phyloP scores from a whole-genome alignment of 2,888 invertebrate genomes.

The Germaria angustata region DNA sequence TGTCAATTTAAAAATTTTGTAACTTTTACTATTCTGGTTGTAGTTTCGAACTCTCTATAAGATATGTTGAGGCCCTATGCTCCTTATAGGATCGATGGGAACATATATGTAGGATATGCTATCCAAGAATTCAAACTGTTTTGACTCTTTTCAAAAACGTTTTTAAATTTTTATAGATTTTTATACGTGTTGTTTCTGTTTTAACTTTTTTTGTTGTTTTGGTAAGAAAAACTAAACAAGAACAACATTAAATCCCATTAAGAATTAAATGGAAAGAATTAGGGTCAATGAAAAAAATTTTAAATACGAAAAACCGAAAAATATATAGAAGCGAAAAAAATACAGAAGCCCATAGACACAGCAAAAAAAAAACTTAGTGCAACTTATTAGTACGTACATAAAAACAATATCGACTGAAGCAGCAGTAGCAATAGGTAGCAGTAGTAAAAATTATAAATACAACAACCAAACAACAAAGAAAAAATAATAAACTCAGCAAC shows the following conservation, averaged over 20 bases:
- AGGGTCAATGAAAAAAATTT: slow-evolving; percentile 63
- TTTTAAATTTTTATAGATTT: slow-evolving; percentile 28
- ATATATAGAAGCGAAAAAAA: background rate
- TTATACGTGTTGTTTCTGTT: slow-evolving; percentile 10
- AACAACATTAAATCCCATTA: slow-evolving; percentile 63
- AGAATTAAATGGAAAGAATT: slow-evolving; percentile 64
- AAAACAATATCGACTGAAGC: background rate
- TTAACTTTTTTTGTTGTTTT: slow-evolving; percentile 1
- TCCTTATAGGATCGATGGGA: too few species aligned
- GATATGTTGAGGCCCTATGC: too few species aligned
- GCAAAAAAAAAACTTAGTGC: background rate
- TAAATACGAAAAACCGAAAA: slow-evolving; percentile 22
- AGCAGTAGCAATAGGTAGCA: slow-evolving; percentile 1
- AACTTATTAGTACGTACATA: background rate
- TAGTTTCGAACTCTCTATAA: too few species aligned
- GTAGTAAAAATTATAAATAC: slow-evolving; percentile 19
- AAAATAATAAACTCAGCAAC: slow-evolving; percentile 35
- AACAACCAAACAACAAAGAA: background rate
- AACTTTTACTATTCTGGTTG: slow-evolving; percentile 17
- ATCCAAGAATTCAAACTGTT: slow-evolving; percentile 51
- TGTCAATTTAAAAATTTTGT: background rate
- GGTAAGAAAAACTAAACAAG: slow-evolving; percentile 16
- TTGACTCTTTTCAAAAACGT: background rate
- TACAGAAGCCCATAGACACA: slow-evolving; percentile 33
- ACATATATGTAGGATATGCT: too few species aligned